Evolutionary conservation across 2,888 invertebrate genomes (phyloP), one percentile per base, ranked within the genome.

Genomic region (Agrotis puta): DNA sequence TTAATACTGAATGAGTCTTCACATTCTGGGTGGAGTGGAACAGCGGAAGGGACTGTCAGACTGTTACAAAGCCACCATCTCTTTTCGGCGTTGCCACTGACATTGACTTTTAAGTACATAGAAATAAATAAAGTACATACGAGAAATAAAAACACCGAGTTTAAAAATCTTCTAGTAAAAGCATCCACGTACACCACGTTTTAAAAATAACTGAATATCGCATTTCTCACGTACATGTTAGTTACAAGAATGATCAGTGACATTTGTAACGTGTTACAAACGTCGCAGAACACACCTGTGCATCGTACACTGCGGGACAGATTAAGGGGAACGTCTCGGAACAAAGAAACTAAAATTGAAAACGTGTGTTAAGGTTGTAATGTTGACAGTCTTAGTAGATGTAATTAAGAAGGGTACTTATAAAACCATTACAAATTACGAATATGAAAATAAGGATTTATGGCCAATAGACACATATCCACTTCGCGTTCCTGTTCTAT

Each of bases 181-280:
- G 18, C 13, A 51, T 51, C 24, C 45, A 74, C 47, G 20, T 48
- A 50, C 22, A 56, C 45, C 7, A 22, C 14, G 33, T 45, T 50
- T 33, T 7, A 39, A 69, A 50, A 69, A 68, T 47, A 76, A 51
- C 24, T 7, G 13, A 13, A 18, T 45, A 33, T 47, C 22, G 18
- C 14, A 64, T 27, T 61, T 14, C 53, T 9, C 45, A 65, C 64
- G 61, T 53, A 24, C 61, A 70, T 48, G 56, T 70, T 69, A 72
- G 72, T 83, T 72, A 66, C 54, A 83, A 83, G 73, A 76, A 83
- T 73, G 69, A 79, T 75, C 79, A 47, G 59, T 53, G 67, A 57
- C 81, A 62, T 74, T 64, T 77, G 69, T 77, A 73, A 77, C 81
- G 66, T 63, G 57, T 51, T 47, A 67, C 64, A 66, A 61, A 63